These are phyloP conservation scores for Labeo rohita DNA, from an alignment of 2,113 vertebrate species.

Conservation along the genomic window DNA sequence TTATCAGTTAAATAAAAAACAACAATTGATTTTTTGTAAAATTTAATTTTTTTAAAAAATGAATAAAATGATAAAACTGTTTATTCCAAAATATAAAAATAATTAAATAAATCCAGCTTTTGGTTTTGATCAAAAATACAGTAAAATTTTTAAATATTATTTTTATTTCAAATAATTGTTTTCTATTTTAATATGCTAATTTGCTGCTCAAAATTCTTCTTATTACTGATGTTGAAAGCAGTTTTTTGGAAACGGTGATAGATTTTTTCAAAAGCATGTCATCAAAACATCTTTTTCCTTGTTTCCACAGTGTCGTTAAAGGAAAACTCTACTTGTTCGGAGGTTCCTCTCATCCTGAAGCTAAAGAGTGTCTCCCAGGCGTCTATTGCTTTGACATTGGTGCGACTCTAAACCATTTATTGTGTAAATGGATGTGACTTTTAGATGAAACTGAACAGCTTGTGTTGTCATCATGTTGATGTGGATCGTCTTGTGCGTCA, in stretches of 20 bases:
- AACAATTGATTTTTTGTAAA: too few relatives aligned
- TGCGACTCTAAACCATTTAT: constrained; percentile 53
- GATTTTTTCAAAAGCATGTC: not conserved
- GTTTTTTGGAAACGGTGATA: not conserved
- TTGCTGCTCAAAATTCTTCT: not conserved
- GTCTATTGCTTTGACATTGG: constrained; percentile 74
- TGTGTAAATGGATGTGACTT: not conserved
- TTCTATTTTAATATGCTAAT: not conserved
- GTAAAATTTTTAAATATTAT: not conserved
- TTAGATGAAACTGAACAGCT: not conserved
- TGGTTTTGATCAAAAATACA: not conserved
- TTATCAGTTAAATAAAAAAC: too few relatives aligned
- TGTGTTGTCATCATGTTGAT: not conserved
- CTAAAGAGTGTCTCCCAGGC: constrained; percentile 70
- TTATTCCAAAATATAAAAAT: too few relatives aligned
- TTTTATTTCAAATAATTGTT: not conserved
- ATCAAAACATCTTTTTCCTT: not conserved
- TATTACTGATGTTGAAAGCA: not conserved
- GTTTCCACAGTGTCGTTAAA: constrained; percentile 67
- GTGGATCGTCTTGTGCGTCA: constrained; percentile 33
- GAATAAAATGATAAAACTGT: too few relatives aligned
- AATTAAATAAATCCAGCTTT: too few relatives aligned
- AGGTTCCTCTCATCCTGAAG: constrained; percentile 63
- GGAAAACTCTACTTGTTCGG: constrained; percentile 77
- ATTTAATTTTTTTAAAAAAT: too few relatives aligned